These are phyloP conservation scores for Philopotamus ludificatus DNA, from an alignment of 1,140 invertebrate genomes.

Conservation along the genomic window DNA sequence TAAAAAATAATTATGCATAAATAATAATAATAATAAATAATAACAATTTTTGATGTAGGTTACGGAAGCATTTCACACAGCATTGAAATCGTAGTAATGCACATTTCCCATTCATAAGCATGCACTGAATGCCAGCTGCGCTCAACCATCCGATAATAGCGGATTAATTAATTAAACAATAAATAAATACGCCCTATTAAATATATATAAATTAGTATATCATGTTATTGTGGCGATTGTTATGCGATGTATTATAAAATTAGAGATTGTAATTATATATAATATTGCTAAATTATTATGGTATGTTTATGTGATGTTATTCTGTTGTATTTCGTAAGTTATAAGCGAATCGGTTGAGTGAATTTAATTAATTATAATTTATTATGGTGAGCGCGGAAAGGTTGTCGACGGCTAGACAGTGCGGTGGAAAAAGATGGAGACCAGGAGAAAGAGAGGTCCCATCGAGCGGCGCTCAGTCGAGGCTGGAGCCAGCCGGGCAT, in stretches of 20 bases:
- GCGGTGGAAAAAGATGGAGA: not conserved
- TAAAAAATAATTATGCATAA: too few species aligned
- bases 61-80: not conserved
- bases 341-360: too few species aligned
- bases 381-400: constrained; percentile 6
- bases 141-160: not conserved
- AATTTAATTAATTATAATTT: too few species aligned
- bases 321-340: too few species aligned
- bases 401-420: not conserved
- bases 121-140: not conserved
- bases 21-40: not conserved
- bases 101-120: constrained; percentile 28
- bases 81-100: constrained; percentile 17
- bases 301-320: too few species aligned
- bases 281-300: too few species aligned
- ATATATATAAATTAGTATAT: too few species aligned
- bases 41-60: not conserved
- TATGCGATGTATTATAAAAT: too few species aligned
- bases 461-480: constrained; percentile 2
- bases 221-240: too few species aligned
- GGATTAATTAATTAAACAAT: too few species aligned
- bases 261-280: too few species aligned
- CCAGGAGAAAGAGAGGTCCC: not conserved
- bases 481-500: not conserved
- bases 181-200: too few species aligned